Percentiles rank a stretch among this genome's conserved stretches.
Evolutionary conservation across 1,140 invertebrate species (phyloP).

Genomic region (Lordiphosa clarofinis): DNA sequence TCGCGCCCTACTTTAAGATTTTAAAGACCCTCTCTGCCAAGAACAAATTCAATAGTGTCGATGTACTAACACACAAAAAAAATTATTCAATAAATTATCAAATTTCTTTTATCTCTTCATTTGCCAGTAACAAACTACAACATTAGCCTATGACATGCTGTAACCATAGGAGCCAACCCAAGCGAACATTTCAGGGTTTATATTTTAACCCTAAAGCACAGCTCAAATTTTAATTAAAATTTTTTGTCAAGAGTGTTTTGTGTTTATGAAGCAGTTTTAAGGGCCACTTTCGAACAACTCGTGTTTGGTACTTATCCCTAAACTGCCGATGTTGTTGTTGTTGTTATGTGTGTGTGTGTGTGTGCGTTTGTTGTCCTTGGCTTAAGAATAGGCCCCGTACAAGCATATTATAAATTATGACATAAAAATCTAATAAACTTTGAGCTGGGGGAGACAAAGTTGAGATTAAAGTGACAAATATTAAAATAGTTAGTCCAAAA

Average conservation of each 20-base stretch:
- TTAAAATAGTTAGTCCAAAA: constrained; percentile 34
- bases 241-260: constrained; percentile 55
- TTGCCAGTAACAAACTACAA: constrained; percentile 31
- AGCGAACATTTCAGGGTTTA: constrained; percentile 30
- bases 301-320: constrained; percentile 22
- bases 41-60: no score
- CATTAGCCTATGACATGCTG: not conserved
- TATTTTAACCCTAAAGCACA: constrained; percentile 32
- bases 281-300: constrained; percentile 26
- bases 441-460: constrained; percentile 21
- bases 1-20: no score
- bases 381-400: constrained; percentile 13
- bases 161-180: constrained; percentile 18
- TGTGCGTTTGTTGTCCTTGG: constrained; percentile 45
- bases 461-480: constrained; percentile 61
- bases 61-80: no score
- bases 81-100: no score
- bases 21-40: no score
- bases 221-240: constrained; percentile 74
- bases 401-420: constrained; percentile 65
- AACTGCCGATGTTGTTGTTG: constrained; percentile 26
- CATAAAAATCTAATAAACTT: constrained; percentile 63
- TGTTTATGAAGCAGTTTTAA: constrained; percentile 46
- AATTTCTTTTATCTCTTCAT: no score
- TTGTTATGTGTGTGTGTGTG: no score